phyloP scores from a whole-genome alignment of 2,888 invertebrate genomes.

The Eupithecia inturbata region DNA sequence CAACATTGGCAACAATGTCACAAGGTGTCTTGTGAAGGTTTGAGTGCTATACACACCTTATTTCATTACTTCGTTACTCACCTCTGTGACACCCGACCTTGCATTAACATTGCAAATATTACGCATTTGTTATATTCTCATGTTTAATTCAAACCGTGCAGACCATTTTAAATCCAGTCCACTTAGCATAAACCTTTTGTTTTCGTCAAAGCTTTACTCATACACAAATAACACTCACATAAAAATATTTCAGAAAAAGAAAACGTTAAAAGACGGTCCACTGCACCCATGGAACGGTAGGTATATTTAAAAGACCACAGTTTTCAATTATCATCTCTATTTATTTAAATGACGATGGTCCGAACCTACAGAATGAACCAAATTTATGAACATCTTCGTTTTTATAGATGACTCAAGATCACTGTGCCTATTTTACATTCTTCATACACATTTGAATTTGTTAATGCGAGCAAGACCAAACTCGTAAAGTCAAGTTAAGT shows the following conservation, averaged over 20 bases:
- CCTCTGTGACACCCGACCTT: conserved; percentile 17
- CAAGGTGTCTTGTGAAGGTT: neutral
- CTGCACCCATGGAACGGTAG: neutral
- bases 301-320: neutral
- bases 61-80: conserved; percentile 1
- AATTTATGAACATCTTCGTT: neutral
- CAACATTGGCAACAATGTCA: neutral
- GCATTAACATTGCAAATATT: conserved; percentile 19
- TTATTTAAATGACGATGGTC: neutral
- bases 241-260: neutral
- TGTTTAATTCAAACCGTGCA: neutral
- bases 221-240: too few species aligned
- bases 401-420: neutral
- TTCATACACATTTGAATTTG: neutral
- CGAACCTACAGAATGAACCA: neutral
- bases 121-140: conserved; percentile 21
- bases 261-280: neutral
- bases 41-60: neutral
- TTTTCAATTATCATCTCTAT: neutral
- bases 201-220: neutral
- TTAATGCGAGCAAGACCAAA: neutral
- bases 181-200: conserved; percentile 1
- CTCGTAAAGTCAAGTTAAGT: neutral
- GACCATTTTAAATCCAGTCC: neutral
- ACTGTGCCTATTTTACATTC: neutral